Evolutionary conservation across 2,888 invertebrate species (phyloP), one percentile per base, ranked within the genome.

Genomic region (Odontocerum albicorne): DNA sequence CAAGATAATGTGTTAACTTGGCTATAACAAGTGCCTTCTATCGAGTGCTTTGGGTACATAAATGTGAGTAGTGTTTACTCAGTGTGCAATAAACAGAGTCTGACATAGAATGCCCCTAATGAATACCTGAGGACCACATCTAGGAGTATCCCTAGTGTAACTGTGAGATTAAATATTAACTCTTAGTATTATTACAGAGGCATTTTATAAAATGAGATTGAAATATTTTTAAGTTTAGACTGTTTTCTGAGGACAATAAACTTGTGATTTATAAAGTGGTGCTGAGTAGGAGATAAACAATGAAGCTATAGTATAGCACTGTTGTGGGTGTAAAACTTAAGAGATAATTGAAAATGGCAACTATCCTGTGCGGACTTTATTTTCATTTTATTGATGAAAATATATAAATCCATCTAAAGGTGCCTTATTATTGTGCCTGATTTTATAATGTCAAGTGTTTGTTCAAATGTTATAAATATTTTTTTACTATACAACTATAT

Each of bases 1-100:
- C 85, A 90, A 69, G 90, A 90, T 72, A 90, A 88, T 73, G 87
- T 86, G 68, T 83, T 92, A 67, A 92, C 91, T 70, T 92, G 92
- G 92, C 85, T 92, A 78, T 92, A 84, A 49, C 32, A 17, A 32
- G 47, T 44, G 49, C 36, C 42, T 42, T 39, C 16, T 43, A 21
- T 21, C 15, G 22, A 22, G 19, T 42, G n/a, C n/a, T 15, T 12
- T 27, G 13, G 32, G 36, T 31, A 16, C 12, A 44, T 17, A 21
- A 15, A 22, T 45, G 38, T 45, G 45, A 27, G 27, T 27, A 27
- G 27, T 27, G 27, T 27, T 35, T 52, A 52, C 52, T 52, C 31
- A 31, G 19, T 52, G 52, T 44, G 45, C 44, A 52, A 45, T 52
- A 43, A 42, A 21, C n/a, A 43, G 21, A 13, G 19, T 27, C 15